phyloP scores from a whole-genome alignment of 2,113 vertebrate genomes.

The Hydropotes inermis region DNA sequence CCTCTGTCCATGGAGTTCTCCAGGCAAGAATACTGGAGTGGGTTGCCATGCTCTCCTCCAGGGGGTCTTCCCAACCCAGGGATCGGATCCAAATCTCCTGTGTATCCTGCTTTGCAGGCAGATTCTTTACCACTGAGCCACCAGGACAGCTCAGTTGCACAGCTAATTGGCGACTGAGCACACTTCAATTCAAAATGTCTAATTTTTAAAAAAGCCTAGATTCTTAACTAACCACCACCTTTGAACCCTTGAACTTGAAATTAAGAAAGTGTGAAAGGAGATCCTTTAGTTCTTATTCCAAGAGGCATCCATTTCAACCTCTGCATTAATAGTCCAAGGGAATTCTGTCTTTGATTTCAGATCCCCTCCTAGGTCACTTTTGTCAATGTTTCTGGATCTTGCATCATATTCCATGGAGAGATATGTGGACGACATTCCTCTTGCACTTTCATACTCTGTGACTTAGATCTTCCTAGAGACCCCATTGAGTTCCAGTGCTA shows the following conservation, averaged over 20 bases:
- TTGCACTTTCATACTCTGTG: constrained; percentile 1
- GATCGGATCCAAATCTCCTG: neutral
- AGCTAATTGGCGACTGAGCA: neutral
- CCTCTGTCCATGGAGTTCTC: neutral
- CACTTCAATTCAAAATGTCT: neutral
- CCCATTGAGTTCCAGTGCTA: neutral
- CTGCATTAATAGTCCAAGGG: neutral
- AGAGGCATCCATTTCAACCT: constrained; percentile 33
- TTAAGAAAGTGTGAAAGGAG: constrained; percentile 41
- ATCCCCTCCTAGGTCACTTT: constrained; percentile 1
- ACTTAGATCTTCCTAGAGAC: constrained; percentile 7
- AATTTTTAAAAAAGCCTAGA: neutral
- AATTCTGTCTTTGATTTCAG: constrained; percentile 45
- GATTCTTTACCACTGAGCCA: neutral
- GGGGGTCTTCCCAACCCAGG: neutral
- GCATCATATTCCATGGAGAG: constrained; percentile 5
- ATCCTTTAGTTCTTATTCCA: constrained; percentile 9
- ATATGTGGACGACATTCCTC: neutral
- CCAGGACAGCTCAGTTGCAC: neutral
- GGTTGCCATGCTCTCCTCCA: neutral
- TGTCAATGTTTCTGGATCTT: constrained; percentile 9
- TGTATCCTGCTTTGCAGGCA: neutral
- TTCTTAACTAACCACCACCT: neutral
- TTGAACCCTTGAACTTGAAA: constrained; percentile 55
- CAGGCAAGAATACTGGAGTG: neutral